Conservation (phyloP, 2,888 invertebrate genomes). For the Lithophane semibrunnea region DNA sequence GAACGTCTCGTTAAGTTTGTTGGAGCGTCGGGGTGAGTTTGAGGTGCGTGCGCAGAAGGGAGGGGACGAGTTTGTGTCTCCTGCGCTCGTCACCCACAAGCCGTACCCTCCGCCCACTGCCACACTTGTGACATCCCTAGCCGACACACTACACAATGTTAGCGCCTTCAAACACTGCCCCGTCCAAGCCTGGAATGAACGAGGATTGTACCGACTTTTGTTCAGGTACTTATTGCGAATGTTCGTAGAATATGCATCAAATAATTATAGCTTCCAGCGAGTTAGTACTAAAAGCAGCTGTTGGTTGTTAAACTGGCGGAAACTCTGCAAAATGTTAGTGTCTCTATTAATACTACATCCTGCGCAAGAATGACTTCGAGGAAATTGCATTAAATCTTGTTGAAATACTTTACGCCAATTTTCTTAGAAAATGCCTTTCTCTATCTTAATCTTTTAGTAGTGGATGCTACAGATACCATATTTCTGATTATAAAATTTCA, state of each 20-base stretch:
- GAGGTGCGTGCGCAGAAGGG: conserved; percentile 84
- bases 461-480: conserved; percentile 24
- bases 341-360: conserved; percentile 3
- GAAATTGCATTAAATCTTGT: conserved; percentile 23
- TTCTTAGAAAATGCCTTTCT: conserved; percentile 28
- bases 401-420: background rate
- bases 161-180: conserved; percentile 78
- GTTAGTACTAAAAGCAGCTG: background rate
- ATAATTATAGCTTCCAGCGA: conserved; percentile 22
- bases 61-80: conserved; percentile 75
- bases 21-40: conserved; percentile 82
- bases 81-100: conserved; percentile 54
- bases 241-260: conserved; percentile 14
- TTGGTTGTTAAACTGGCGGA: conserved; percentile 8
- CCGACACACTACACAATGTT: conserved; percentile 81
- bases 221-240: conserved; percentile 76
- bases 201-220: conserved; percentile 82
- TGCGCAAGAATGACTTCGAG: conserved; percentile 5
- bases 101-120: conserved; percentile 78
- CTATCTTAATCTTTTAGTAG: conserved; percentile 8
- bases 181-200: conserved; percentile 82
- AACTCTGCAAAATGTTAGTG: conserved; percentile 13
- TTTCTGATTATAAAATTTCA: conserved; percentile 12
- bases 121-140: conserved; percentile 75
- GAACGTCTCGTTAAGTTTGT: conserved; percentile 80